A percentile compares a stretch with the other conserved stretches of the same genome.
These are phyloP conservation scores for Bunonema sp. DNA, from an alignment of 2,888 invertebrate genomes.

Conservation along the genomic window DNA sequence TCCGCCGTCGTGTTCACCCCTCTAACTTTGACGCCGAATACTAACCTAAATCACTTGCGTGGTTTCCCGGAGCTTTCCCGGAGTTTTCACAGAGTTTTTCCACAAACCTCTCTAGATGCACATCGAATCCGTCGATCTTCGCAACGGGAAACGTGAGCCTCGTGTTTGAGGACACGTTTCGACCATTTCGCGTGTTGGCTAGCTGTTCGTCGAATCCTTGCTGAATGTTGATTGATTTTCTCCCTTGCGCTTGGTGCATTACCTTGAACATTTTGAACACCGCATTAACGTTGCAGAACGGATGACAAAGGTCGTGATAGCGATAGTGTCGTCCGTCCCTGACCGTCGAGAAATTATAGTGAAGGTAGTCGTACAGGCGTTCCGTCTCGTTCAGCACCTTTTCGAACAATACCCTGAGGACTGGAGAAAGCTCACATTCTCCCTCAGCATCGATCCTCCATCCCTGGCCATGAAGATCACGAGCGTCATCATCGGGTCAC, in stretches of 20 bases:
- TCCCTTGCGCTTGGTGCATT: too few species aligned
- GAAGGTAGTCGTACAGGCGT: slow-evolving; percentile 5
- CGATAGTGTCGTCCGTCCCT: slow-evolving; percentile 7
- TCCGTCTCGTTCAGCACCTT: neutral
- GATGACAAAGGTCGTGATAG: slow-evolving; percentile 30
- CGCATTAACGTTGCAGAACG: slow-evolving; percentile 34
- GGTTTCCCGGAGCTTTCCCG: neutral
- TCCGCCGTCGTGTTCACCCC: slow-evolving; percentile 8
- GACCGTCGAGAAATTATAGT: slow-evolving; percentile 8
- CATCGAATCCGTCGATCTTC: slow-evolving; percentile 23
- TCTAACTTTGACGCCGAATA: slow-evolving; percentile 24
- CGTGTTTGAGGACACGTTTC: slow-evolving; percentile 8
- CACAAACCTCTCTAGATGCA: slow-evolving; percentile 3
- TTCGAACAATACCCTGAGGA: neutral
- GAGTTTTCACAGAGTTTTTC: neutral
- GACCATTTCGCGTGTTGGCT: slow-evolving; percentile 2
- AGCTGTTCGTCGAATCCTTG: slow-evolving; percentile 11
- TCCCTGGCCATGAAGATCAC: slow-evolving; percentile 34
- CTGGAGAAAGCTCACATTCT: slow-evolving; percentile 2
- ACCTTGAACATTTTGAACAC: slow-evolving; percentile 34
- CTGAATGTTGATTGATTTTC: too few species aligned
- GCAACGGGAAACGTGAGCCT: slow-evolving; percentile 26
- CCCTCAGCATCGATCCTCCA: slow-evolving; percentile 32
- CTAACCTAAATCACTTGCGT: slow-evolving; percentile 13
- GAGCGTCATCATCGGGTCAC: slow-evolving; percentile 39